Conservation (phyloP, 2,113 vertebrate genomes). For the Poeciliopsis prolifica region DNA sequence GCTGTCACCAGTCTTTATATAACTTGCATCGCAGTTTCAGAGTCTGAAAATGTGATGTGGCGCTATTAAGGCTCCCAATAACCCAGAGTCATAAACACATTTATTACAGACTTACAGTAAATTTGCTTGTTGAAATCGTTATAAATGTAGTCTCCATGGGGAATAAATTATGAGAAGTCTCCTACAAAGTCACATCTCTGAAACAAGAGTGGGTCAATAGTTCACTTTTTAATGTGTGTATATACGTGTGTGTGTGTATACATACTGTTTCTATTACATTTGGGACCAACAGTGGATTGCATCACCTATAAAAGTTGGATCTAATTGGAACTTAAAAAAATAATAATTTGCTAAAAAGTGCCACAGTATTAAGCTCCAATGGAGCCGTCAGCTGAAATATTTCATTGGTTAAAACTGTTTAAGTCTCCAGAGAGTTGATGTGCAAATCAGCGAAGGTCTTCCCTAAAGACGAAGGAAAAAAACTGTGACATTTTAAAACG, state of each 20-base stretch:
- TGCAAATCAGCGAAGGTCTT: conserved; percentile 4
- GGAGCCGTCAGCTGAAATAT: not conserved
- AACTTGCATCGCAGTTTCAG: conserved; percentile 26
- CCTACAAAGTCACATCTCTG: conserved; percentile 41
- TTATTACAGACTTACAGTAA: conserved; percentile 35
- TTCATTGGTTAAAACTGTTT: not conserved
- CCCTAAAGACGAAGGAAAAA: not conserved
- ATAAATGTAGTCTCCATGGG: conserved; percentile 52
- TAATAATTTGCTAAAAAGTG: not conserved
- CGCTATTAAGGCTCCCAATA: conserved; percentile 28
- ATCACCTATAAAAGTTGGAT: conserved; percentile 14
- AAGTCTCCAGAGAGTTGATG: conserved; percentile 4
- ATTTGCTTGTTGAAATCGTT: conserved; percentile 45
- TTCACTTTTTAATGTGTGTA: conserved; percentile 3
- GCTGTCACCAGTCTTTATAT: not conserved
- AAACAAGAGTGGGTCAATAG: conserved; percentile 28
- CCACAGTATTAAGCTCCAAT: not conserved
- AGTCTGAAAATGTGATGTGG: conserved; percentile 20
- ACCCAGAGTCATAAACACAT: conserved; percentile 52
- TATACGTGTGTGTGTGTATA: not conserved
- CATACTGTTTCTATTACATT: not conserved
- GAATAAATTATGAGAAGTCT: conserved; percentile 64
- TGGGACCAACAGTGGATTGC: not conserved
- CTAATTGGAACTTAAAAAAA: conserved; percentile 15
- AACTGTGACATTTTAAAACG: not conserved